These are phyloP conservation scores for Irena cyanogastra DNA, from an alignment of 2,113 vertebrate species.

Conservation along the genomic window DNA sequence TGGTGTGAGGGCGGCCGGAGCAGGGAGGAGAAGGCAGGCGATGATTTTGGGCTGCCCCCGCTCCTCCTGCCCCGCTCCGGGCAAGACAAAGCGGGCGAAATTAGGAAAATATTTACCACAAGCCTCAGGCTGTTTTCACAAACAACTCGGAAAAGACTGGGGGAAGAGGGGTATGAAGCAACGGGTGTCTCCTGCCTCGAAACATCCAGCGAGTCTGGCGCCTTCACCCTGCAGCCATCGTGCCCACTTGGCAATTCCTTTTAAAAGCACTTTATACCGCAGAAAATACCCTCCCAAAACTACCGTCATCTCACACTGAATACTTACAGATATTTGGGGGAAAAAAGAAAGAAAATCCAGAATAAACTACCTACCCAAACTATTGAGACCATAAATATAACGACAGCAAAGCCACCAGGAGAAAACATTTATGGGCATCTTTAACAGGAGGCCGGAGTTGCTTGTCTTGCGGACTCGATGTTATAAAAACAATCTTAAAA, in stretches of 20 bases:
- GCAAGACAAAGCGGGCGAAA: background rate
- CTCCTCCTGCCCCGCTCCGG: accelerated
- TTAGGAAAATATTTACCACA: background rate
- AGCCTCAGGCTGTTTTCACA: background rate
- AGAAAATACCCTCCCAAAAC: background rate
- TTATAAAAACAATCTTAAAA: background rate
- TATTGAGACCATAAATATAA: background rate
- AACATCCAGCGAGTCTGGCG: background rate
- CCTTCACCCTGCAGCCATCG: accelerated
- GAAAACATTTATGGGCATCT: background rate
- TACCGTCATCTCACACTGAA: background rate
- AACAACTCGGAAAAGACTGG: accelerated
- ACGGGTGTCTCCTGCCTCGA: background rate
- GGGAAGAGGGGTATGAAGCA: accelerated
- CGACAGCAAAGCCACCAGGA: background rate
- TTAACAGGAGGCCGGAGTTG: background rate
- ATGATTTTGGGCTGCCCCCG: background rate
- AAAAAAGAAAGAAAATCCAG: background rate
- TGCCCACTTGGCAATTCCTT: background rate
- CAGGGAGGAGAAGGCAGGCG: background rate
- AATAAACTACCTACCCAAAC: background rate
- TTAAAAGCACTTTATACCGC: background rate
- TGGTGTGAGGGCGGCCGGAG: background rate
- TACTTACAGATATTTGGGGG: background rate
- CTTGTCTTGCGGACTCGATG: background rate